These are phyloP conservation scores for Drosophila anceps DNA, from an alignment of 2,888 invertebrate genomes.

Conservation along the genomic window DNA sequence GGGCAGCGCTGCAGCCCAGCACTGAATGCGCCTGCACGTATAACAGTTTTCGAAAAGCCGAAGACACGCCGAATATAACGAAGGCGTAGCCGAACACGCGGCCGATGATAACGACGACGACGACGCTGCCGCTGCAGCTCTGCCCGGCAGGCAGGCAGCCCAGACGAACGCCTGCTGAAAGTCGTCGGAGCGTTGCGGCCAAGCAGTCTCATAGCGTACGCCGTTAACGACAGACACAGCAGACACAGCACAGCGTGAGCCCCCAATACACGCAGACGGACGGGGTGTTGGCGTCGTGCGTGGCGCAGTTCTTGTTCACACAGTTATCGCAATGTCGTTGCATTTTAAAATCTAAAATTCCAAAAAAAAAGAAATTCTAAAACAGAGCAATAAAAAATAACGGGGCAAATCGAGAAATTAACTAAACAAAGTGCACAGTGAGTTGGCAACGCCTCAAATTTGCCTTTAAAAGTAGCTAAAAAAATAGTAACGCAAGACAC, in stretches of 20 bases:
- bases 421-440: conserved; percentile 19
- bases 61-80: conserved; percentile 25
- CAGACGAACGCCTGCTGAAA: conserved; percentile 64
- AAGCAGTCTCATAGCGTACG: conserved; percentile 78
- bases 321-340: conserved; percentile 6
- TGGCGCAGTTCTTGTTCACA: conserved; percentile 30
- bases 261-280: conserved; percentile 43
- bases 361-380: no score
- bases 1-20: conserved; percentile 10
- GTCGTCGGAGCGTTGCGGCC: conserved; percentile 71
- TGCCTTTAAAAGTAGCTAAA: conserved; percentile 8
- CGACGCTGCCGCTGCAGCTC: conserved; percentile 8
- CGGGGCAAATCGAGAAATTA: not conserved
- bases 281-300: conserved; percentile 60
- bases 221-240: conserved; percentile 75
- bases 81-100: conserved; percentile 9
- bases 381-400: conserved; percentile 15
- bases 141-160: conserved; percentile 41
- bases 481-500: conserved; percentile 1
- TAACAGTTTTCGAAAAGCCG: conserved; percentile 53
- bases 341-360: no score
- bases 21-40: conserved; percentile 36
- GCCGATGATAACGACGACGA: conserved; percentile 11
- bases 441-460: conserved; percentile 6
- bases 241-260: conserved; percentile 28